Evolutionary conservation across 37 sponge, comb jelly and placozoan species (phyloP), one percentile per base, ranked within the genome.

Genomic region (Hexactinellida sp.): DNA sequence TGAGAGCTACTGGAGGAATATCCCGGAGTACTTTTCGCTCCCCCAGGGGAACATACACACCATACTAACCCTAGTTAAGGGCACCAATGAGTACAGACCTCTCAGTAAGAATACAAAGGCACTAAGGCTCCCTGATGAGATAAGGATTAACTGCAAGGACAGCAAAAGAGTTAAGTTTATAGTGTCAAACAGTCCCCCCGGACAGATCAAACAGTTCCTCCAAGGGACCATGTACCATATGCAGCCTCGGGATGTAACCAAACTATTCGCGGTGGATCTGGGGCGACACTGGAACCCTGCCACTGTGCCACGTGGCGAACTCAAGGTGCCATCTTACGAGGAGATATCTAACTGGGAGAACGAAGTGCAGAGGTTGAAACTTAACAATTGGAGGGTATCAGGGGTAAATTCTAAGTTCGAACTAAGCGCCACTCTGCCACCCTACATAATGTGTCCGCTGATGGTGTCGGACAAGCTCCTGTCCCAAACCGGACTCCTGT

Each of bases 401-500:
- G 76, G 28, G 3, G 76, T 63, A 28, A 63, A 63, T 63, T 63
- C 76, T 25, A 63, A 63, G 76, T 63, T 63, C 34, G 76, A 63
- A n/a, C 76, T 63, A 63, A 63, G 28, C 13, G 19, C 25, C 1
- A 63, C 76, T 28, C 76, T 63, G 76, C 76, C 76, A 10, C 76
- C 76, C 5, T 63, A 63, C 34, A 7, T 63, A 3, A 23, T 63
- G 32, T 63, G 76, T 63, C 76, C 76, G 19, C 30, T 63, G 19
- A 63, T 63, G 76, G 76, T 63, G 76, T 28, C 76, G 76, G 76
- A 63, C 76, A 63, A 63, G 76, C 3, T 63, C 3, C 76, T 63
- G 76, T 3, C 30, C 3, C 76, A 63, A 23, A n/a, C 76, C 21
- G 3, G 19, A 25, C 21, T 21, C 1, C 13, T 63, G 19, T 63